Percentiles rank a stretch among this genome's conserved stretches.
Conservation (phyloP, 2,888 invertebrate species). For the Stenodera caucasica region DNA sequence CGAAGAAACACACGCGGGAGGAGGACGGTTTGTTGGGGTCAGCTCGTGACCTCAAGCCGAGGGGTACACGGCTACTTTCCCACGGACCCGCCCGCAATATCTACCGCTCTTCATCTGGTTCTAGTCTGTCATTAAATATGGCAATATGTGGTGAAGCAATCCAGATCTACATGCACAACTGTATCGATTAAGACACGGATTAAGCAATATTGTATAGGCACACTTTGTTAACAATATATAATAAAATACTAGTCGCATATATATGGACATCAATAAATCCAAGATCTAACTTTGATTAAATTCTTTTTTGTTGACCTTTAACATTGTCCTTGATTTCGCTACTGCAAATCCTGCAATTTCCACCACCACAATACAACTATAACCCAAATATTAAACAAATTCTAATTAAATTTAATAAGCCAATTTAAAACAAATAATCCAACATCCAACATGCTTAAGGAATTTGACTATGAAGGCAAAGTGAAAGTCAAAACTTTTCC, state of each 20-base stretch:
- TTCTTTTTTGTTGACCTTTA: not conserved
- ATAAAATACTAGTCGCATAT: not conserved
- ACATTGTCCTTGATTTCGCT: too few relatives aligned
- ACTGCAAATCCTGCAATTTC: too few relatives aligned
- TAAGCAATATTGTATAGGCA: conserved; percentile 37
- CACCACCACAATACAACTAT: too few relatives aligned
- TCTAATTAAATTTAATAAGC: too few relatives aligned
- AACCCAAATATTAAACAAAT: too few relatives aligned
- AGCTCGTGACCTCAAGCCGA: conserved; percentile 58
- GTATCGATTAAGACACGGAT: conserved; percentile 49
- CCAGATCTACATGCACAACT: conserved; percentile 49
- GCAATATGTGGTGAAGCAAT: conserved; percentile 55
- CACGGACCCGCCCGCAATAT: conserved; percentile 58
- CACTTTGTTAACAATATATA: conserved; percentile 5
- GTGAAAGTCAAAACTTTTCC: not conserved
- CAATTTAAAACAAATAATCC: too few relatives aligned
- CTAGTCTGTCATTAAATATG: conserved; percentile 58
- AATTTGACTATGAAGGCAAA: not conserved
- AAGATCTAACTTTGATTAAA: not conserved
- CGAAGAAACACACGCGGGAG: conserved; percentile 45
- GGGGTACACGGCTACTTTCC: conserved; percentile 58
- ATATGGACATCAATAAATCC: not conserved
- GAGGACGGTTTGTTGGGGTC: conserved; percentile 50
- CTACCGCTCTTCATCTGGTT: conserved; percentile 57
- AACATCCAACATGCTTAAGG: not conserved